These are phyloP conservation scores for Aphyosemion australe DNA, from an alignment of 2,113 vertebrate species.

Conservation along the genomic window DNA sequence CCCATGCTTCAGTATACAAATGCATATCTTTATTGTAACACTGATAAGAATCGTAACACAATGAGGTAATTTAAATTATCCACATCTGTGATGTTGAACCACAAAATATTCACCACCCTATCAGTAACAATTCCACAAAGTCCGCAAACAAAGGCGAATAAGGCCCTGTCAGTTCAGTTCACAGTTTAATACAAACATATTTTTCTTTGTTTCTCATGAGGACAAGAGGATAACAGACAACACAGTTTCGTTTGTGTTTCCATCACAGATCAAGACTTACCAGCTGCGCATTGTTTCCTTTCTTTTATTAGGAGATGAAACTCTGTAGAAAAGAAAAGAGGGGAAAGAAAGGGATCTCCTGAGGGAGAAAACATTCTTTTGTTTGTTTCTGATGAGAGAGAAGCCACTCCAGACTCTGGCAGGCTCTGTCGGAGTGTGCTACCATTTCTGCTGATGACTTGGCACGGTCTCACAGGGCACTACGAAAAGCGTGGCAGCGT, in stretches of 20 bases:
- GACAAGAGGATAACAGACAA: slow-evolving; percentile 50
- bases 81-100: slow-evolving; percentile 77
- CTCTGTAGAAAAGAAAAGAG: slow-evolving; percentile 63
- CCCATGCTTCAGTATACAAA: slow-evolving; percentile 70
- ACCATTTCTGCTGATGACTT: slow-evolving; percentile 82
- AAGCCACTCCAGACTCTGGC: slow-evolving; percentile 68
- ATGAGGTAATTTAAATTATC: slow-evolving; percentile 93
- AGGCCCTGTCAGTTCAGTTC: slow-evolving; percentile 46
- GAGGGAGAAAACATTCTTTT: slow-evolving; percentile 77
- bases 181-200: slow-evolving; percentile 68
- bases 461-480: slow-evolving; percentile 71
- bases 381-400: slow-evolving; percentile 61
- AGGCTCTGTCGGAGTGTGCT: slow-evolving; percentile 75
- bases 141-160: slow-evolving; percentile 56
- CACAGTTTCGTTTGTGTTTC: slow-evolving; percentile 41
- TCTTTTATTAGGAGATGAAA: slow-evolving; percentile 50
- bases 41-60: slow-evolving; percentile 89
- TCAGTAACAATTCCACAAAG: slow-evolving; percentile 63
- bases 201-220: slow-evolving; percentile 39
- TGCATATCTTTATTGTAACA: slow-evolving; percentile 88
- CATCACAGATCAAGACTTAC: slow-evolving; percentile 47
- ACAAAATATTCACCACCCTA: slow-evolving; percentile 72
- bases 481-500: slow-evolving; percentile 49
- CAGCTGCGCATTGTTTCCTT: slow-evolving; percentile 43
- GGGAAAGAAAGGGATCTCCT: slow-evolving; percentile 68